Evolutionary conservation across 1,140 invertebrate genomes (phyloP), one percentile per base, ranked within the genome.

Genomic region (Pogonus chalceus): DNA sequence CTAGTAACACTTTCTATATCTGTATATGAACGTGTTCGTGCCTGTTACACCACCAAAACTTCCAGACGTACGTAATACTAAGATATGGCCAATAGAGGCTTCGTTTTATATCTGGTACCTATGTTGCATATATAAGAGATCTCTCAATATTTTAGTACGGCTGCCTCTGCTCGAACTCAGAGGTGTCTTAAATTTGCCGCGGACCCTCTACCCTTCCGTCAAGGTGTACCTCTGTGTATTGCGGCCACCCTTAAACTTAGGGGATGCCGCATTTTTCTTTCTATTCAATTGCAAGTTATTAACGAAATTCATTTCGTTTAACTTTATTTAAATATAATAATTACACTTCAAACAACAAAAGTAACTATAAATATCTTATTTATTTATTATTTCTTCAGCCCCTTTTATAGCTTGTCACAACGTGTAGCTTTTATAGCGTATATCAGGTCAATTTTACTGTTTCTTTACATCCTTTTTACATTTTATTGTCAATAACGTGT

Each of bases 11-110:
- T n/a, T n/a, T n/a, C n/a, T n/a, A n/a, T n/a, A n/a, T n/a, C n/a
- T n/a, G n/a, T n/a, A n/a, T n/a, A n/a, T n/a, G n/a, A n/a, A n/a
- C n/a, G n/a, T n/a, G n/a, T n/a, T n/a, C n/a, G n/a, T n/a, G n/a
- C n/a, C n/a, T n/a, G n/a, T n/a, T n/a, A n/a, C n/a, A n/a, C n/a
- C n/a, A n/a, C n/a, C n/a, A n/a, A n/a, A n/a, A n/a, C n/a, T n/a
- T n/a, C n/a, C n/a, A n/a, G 53, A 61, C 53, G 53, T 55, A 57
- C 58, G 66, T 69, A 69, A 69, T 66, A 62, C 63, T 68, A 67
- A 69, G 68, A 69, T 69, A 69, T 69, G 68, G 68, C 68, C 66
- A 68, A 69, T 69, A 67, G 61, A 58, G 62, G 63, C 59, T 61
- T 65, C 7, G 66, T 69, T 69, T 69, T 69, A 69, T 69, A 69